Evolutionary conservation across 2,113 vertebrate genomes (phyloP).

Genomic region (Apteryx mantelli): DNA sequence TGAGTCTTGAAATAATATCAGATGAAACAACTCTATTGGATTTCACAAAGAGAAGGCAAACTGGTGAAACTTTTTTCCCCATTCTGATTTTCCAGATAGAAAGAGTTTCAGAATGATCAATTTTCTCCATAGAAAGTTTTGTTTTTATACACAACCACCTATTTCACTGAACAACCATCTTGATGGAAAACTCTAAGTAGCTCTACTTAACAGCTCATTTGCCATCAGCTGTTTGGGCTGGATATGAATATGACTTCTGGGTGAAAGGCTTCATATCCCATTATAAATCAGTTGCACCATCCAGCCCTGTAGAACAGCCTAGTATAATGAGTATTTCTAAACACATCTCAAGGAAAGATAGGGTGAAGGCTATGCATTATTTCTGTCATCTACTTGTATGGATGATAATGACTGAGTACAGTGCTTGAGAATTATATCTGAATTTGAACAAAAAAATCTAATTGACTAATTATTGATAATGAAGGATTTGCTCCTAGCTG

Average conservation of each 20-base stretch:
- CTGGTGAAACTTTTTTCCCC: fast-evolving
- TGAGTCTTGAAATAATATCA: neutral
- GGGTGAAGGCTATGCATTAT: neutral
- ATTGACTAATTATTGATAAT: slow-evolving; percentile 17
- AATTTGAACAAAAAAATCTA: neutral
- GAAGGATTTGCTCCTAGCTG: neutral
- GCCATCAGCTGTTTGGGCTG: neutral
- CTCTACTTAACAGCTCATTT: neutral
- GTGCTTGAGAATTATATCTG: neutral
- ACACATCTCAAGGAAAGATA: neutral
- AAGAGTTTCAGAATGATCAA: neutral
- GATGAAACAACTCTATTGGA: fast-evolving
- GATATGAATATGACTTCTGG: neutral
- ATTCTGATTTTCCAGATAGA: neutral
- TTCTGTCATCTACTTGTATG: neutral
- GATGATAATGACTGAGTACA: neutral
- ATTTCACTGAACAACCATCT: neutral
- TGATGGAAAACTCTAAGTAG: neutral
- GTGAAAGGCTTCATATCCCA: neutral
- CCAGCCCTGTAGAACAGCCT: neutral
- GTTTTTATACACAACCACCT: neutral
- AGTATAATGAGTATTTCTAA: neutral
- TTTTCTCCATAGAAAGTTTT: neutral
- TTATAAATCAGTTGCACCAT: neutral
- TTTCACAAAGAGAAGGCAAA: neutral